Conservation (phyloP, 2,888 invertebrate genomes). For the Drosophila barbarae region DNA sequence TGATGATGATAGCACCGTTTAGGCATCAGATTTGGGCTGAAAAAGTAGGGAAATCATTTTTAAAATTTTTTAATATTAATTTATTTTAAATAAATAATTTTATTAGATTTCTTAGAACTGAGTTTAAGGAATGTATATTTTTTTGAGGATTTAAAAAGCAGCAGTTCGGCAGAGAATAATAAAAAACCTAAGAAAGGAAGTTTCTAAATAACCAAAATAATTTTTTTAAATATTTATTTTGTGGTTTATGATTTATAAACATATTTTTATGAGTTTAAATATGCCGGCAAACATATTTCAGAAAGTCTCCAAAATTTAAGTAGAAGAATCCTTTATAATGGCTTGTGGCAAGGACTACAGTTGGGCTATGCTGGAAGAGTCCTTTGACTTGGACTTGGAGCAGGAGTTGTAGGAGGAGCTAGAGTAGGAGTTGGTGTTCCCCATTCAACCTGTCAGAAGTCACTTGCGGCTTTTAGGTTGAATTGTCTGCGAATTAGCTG, state of each 20-base stretch:
- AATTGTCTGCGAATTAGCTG: constrained; percentile 66
- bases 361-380: neutral
- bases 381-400: neutral
- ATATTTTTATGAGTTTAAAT: neutral
- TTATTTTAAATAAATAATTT: neutral
- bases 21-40: constrained; percentile 15
- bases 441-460: constrained; percentile 36
- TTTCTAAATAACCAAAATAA: neutral
- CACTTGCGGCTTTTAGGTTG: constrained; percentile 51
- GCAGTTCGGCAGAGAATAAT: neutral
- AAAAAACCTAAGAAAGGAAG: neutral
- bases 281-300: neutral
- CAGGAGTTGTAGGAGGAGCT: neutral
- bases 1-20: constrained; percentile 26
- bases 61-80: no score
- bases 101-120: neutral
- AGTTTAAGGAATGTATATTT: neutral
- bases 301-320: neutral
- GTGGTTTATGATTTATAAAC: neutral
- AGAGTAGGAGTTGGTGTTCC: neutral
- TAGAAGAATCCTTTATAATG: neutral
- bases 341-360: neutral
- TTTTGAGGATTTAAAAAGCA: no score
- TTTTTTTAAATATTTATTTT: neutral
- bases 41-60: neutral